Evolutionary conservation across 2,113 vertebrate genomes (phyloP).

Genomic region (Chloropsis hardwickii): DNA sequence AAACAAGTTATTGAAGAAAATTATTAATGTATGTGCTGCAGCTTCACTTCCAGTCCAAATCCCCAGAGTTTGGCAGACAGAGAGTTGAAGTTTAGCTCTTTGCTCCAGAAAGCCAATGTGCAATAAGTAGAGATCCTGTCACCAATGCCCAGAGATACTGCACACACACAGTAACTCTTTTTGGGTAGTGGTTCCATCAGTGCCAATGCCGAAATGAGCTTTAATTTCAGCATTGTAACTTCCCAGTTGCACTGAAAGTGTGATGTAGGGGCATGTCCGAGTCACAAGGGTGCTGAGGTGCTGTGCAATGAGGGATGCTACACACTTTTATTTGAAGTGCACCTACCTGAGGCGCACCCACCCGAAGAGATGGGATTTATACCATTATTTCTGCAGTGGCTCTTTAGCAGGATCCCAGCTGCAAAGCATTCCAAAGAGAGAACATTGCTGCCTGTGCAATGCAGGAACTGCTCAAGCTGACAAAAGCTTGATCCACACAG

Average conservation of each 20-base stretch:
- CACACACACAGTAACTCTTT: background rate
- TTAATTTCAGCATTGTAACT: background rate
- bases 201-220: background rate
- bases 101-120: background rate
- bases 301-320: background rate
- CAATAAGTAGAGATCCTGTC: background rate
- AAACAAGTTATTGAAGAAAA: background rate
- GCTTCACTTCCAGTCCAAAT: background rate
- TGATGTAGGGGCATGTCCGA: accelerated
- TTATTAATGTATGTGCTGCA: background rate
- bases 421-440: background rate
- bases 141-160: background rate
- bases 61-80: background rate
- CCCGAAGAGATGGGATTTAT: background rate
- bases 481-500: background rate
- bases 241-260: background rate
- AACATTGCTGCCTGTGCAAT: background rate
- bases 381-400: background rate
- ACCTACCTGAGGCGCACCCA: background rate
- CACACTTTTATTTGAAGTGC: background rate
- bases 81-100: background rate
- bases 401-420: background rate
- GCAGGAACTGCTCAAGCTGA: background rate
- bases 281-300: background rate
- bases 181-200: background rate